A percentile compares a stretch with the other conserved stretches of the same genome.
Conservation (phyloP, 1,140 invertebrate genomes). For the Sitobion miscanthi region DNA sequence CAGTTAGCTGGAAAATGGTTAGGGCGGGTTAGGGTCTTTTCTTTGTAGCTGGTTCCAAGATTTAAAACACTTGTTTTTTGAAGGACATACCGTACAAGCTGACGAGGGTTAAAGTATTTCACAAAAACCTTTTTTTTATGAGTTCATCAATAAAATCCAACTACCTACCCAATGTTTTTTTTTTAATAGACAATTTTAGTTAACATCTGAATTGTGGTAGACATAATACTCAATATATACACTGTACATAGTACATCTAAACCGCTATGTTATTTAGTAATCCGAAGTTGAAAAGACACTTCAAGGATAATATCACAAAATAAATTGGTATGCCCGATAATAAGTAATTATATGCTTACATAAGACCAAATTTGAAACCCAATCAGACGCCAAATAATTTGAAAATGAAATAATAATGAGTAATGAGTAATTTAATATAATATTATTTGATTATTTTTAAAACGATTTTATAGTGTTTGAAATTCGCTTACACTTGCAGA, state of each 20-base stretch:
- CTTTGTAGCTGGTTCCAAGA: neutral
- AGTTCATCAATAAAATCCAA: neutral
- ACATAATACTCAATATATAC: neutral
- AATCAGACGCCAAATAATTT: neutral
- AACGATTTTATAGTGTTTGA: neutral
- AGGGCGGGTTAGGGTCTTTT: neutral
- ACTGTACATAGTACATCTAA: neutral
- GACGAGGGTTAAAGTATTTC: neutral
- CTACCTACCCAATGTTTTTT: neutral
- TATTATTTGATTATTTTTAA: neutral
- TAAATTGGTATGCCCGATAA: neutral
- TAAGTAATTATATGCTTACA: neutral
- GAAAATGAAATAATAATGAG: neutral
- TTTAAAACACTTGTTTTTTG: neutral
- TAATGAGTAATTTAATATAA: conserved; percentile 32
- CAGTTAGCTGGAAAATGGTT: neutral
- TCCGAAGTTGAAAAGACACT: neutral
- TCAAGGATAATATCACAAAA: conserved; percentile 16
- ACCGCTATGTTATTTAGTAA: neutral
- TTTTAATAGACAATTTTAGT: neutral
- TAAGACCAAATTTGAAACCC: neutral
- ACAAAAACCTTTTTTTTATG: neutral
- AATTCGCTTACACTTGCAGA: neutral
- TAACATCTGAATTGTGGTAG: neutral
- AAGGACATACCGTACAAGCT: neutral